Base-by-base conservation (phyloP, 2,888 invertebrate species). In the Antheraea assamensis region DNA sequence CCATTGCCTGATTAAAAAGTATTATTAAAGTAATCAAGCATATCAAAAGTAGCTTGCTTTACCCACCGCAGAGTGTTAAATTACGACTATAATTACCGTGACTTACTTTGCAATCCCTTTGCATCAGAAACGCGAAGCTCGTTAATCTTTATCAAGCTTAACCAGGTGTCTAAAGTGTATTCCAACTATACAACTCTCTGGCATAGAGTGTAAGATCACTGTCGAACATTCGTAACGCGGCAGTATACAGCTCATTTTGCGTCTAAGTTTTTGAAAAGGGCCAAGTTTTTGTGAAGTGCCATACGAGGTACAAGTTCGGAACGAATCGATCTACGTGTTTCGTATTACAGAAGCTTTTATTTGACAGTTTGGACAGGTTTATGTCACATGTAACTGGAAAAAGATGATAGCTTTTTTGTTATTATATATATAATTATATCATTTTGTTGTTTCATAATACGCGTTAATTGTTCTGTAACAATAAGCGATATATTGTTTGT, bases 251-350 rank as follows among this genome's bases (percentile, higher is more conserved):
- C 78, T 79, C 75, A 74, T 77, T 76, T 76, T 79, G 82, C 76
- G 82, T 76, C 27, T 82, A 81, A 85, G 86, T 90, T 91, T 89
- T 90, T 91, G 87, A 88, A 81, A 84, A 80, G 78, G 61, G 17
- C 24, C 82, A 81, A 85, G 85, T 90, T 90, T 89, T 90, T 92
- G 87, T 89, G 81, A 84, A 80, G 77, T 82, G 78, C 82, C 86
- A 83, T 86, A 86, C 86, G 87, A 86, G 84, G 81, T 81, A 82
- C 84, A 83, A 88, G 85, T 88, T 88, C 76, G 90, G 88, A 92
- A 90, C 92, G 89, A 94, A 93, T 92, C 82, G 86, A 86, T 87
- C 87, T 87, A 88, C 91, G 92, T 92, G 92, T 88, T 89, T 89
- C 88, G 90, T 90, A 89, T 90, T 87, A 89, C 89, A 87, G 91